Base-by-base conservation (phyloP, 2,113 vertebrate genomes). In the Plectropomus leopardus region DNA sequence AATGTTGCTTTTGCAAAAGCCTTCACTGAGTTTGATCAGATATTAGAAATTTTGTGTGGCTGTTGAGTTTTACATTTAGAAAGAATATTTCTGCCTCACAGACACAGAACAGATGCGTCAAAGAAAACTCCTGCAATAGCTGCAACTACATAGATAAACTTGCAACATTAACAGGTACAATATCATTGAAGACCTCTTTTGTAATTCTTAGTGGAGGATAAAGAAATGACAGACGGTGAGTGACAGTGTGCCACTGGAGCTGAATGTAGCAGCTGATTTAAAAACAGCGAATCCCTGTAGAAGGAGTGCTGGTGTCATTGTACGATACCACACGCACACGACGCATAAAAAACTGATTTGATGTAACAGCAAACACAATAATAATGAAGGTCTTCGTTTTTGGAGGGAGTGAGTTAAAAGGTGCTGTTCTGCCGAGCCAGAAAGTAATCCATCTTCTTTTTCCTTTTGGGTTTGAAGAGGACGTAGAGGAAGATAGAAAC, bases 361-460 rank as follows among this genome's bases (percentile, higher is more conserved):
- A 64, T 51, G 2, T 28, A 59, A 79, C 30, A 44, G 26, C 2
- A 28, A 42, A 66, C 8, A 28, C 24, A 5, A 28, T 26, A 23
- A 24, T 26, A 23, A 24, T 51, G 21, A 32, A 63, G 26, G 8
- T 54, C 15, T 47, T 34, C 32, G 16, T 53, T 47, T 34, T 3
- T 14, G 10, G 42, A 59, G 2, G 24, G 15, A 59, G 57, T 7
- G 69, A 6, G 13, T 23, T 84, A 91, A 75, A 84, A 87, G 61
- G 65, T 79, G 82, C 91, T 93, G 82, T 26, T 85, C 61, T 92
- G 86, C 7, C 85, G 87, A 9, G 92, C 80, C 55, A 92, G 86
- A 15, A 91, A 53, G 54, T 92, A 92, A 69, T 93, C 85, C 79
- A 13, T 71, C 7, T 90, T 92, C 13, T 44, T 84, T 53, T 77